Conservation (phyloP, 2,888 invertebrate species). For the Acleris laterana region DNA sequence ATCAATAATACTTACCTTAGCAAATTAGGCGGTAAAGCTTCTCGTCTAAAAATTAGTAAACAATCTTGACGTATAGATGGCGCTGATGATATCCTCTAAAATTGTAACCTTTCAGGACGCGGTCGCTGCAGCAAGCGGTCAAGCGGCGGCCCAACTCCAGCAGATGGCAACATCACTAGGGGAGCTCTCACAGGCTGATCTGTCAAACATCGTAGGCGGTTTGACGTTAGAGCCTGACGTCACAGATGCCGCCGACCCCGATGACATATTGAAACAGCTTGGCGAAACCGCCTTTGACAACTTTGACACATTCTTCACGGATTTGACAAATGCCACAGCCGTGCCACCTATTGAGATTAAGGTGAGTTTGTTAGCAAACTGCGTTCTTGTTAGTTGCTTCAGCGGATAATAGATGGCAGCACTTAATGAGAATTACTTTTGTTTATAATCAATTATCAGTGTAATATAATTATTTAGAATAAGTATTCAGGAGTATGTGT, state of each 20-base stretch:
- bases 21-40: too few relatives aligned
- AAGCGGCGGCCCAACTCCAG: conserved; percentile 80
- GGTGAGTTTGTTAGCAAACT: conserved; percentile 66
- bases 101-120: conserved; percentile 81
- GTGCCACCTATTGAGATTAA: conserved; percentile 87
- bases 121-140: conserved; percentile 83
- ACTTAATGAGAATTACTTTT: too few relatives aligned
- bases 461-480: too few relatives aligned
- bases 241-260: conserved; percentile 85
- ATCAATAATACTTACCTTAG: too few relatives aligned
- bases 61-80: background rate
- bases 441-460: too few relatives aligned
- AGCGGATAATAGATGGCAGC: background rate
- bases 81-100: conserved; percentile 8
- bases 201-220: conserved; percentile 87
- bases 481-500: too few relatives aligned
- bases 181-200: conserved; percentile 89
- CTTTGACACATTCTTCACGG: conserved; percentile 92
- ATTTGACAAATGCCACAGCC: conserved; percentile 88
- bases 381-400: background rate
- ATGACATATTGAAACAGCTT: conserved; percentile 92
- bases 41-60: too few relatives aligned
- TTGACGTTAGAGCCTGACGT: conserved; percentile 80
- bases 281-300: conserved; percentile 93
- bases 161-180: conserved; percentile 84